These are phyloP conservation scores for Cyphomyrmex costatus DNA, from an alignment of 1,140 invertebrate species.

Conservation along the genomic window DNA sequence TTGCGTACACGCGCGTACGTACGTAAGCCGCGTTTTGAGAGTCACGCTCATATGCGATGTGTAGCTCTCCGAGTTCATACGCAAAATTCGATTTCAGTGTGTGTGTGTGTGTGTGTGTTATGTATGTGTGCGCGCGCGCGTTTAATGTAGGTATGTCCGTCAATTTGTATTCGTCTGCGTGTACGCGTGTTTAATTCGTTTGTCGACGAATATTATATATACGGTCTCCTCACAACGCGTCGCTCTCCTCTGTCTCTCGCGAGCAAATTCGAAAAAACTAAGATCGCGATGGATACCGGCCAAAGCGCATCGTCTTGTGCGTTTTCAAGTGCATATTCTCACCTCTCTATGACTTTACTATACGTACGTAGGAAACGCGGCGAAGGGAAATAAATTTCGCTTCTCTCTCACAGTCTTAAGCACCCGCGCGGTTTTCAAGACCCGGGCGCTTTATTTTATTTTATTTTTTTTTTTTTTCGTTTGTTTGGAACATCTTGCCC, in stretches of 20 bases:
- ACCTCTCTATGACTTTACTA: constrained; percentile 7
- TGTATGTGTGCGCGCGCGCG: not conserved
- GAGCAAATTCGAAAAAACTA: constrained; percentile 68
- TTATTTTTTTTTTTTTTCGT: not conserved
- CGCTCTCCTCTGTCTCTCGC: constrained; percentile 24
- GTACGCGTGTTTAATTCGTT: not conserved
- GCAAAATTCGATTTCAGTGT: constrained; percentile 38
- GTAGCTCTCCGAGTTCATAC: constrained; percentile 57
- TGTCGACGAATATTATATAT: constrained; percentile 16
- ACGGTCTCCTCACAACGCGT: constrained; percentile 61
- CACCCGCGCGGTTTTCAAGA: constrained; percentile 29
- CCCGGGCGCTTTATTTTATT: not conserved
- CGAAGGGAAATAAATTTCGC: constrained; percentile 41
- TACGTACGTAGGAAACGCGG: constrained; percentile 39
- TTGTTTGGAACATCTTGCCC: constrained; percentile 66
- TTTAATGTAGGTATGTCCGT: not conserved
- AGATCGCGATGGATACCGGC: constrained; percentile 57
- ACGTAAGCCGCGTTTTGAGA: constrained; percentile 79
- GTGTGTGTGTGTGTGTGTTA: not conserved
- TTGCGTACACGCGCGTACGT: constrained; percentile 85
- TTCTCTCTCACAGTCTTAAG: constrained; percentile 65
- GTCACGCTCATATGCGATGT: constrained; percentile 66
- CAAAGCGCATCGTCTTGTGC: constrained; percentile 66
- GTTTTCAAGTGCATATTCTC: constrained; percentile 58
- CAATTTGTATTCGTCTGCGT: not conserved